These are phyloP conservation scores for Eriosoma lanigerum DNA, from an alignment of 1,140 invertebrate species.

Conservation along the genomic window DNA sequence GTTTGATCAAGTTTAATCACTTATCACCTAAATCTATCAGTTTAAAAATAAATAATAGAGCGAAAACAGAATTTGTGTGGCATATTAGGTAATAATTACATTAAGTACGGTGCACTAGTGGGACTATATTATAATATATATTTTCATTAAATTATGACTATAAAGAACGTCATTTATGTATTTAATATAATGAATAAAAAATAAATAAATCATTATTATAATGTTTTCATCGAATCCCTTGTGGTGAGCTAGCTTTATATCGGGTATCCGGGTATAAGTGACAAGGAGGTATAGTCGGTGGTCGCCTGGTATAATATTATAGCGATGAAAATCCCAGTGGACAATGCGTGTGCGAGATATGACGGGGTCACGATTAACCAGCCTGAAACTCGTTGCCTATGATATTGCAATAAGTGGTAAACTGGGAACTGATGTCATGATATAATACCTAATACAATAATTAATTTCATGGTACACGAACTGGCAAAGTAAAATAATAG, in stretches of 20 bases:
- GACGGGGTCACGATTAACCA: slow-evolving; percentile 24
- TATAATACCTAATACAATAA: neutral
- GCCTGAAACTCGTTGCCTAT: neutral
- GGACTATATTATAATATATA: no score
- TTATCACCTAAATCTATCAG: no score
- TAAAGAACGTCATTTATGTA: no score
- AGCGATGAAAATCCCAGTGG: neutral
- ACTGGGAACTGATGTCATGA: neutral
- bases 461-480: neutral
- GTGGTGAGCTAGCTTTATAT: neutral
- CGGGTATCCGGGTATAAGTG: neutral
- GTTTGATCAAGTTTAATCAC: no score
- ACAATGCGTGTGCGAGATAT: slow-evolving; percentile 15
- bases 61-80: no score
- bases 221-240: neutral
- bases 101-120: no score
- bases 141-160: no score
- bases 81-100: no score
- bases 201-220: no score
- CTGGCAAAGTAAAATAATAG: slow-evolving; percentile 9
- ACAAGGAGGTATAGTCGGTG: neutral
- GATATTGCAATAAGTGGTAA: no score
- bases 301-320: neutral
- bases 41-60: no score
- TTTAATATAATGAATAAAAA: no score